Conservation (phyloP, 2,113 vertebrate species). For the Platysteira castanea region DNA sequence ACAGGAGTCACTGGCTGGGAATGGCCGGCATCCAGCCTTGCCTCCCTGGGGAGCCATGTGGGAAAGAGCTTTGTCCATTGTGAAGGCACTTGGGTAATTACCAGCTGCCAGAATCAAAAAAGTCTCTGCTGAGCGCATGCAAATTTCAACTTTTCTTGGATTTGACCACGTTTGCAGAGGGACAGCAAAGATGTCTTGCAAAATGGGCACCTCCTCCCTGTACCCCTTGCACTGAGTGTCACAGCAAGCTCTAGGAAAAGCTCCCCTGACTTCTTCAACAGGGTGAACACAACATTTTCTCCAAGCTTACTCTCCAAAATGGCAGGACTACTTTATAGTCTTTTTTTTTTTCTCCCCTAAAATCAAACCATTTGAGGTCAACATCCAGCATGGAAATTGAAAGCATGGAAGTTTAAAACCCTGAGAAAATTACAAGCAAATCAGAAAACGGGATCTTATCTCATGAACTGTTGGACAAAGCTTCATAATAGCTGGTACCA, state of each 20-base stretch:
- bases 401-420: not conserved
- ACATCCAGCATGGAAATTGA: not conserved
- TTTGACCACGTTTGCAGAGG: not conserved
- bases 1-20: not conserved
- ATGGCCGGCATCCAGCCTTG: not conserved
- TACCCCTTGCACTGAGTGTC: not conserved
- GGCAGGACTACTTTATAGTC: not conserved
- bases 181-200: not conserved
- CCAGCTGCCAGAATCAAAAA: not conserved
- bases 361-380: not conserved
- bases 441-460: not conserved
- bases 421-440: not conserved
- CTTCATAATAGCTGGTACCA: not conserved
- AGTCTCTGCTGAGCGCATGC: not conserved
- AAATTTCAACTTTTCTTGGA: not conserved
- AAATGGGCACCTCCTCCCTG: not conserved
- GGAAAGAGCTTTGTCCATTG: conserved; percentile 14
- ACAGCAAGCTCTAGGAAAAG: not conserved
- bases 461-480: not conserved
- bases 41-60: not conserved
- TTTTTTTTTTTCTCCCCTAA: fast-evolving
- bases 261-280: not conserved
- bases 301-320: not conserved
- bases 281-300: not conserved
- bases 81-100: not conserved